phyloP scores from a whole-genome alignment of 2,797 vertebrate species.

The Nyctalus aviator region DNA sequence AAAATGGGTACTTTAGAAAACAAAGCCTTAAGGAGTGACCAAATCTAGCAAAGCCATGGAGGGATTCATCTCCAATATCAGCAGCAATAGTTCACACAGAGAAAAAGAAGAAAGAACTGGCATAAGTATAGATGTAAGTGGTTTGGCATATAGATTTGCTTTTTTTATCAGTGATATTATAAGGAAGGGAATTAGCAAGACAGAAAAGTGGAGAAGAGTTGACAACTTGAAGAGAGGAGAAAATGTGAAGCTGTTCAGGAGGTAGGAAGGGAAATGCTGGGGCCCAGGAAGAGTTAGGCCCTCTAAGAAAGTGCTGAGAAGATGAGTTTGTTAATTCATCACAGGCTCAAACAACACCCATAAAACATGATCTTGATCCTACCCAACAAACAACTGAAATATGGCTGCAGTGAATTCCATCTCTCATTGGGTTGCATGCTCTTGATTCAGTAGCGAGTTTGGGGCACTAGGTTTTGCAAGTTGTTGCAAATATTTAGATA shows the following conservation, averaged over 20 bases:
- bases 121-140: background rate
- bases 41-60: background rate
- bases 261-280: background rate
- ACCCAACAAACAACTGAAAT: background rate
- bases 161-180: background rate
- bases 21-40: background rate
- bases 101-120: background rate
- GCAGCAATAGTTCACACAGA: background rate
- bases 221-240: conserved; percentile 31
- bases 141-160: background rate
- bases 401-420: background rate
- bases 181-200: background rate
- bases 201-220: background rate
- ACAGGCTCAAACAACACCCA: background rate
- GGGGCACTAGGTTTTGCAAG: background rate
- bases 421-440: background rate
- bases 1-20: background rate
- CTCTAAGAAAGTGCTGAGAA: background rate
- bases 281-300: background rate
- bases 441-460: background rate
- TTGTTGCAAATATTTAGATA: background rate
- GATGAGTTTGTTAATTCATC: background rate
- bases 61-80: background rate
- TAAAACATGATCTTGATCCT: background rate
- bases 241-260: background rate